Conservation (phyloP, 2,888 invertebrate genomes). For the Epirrhoe tristata region DNA sequence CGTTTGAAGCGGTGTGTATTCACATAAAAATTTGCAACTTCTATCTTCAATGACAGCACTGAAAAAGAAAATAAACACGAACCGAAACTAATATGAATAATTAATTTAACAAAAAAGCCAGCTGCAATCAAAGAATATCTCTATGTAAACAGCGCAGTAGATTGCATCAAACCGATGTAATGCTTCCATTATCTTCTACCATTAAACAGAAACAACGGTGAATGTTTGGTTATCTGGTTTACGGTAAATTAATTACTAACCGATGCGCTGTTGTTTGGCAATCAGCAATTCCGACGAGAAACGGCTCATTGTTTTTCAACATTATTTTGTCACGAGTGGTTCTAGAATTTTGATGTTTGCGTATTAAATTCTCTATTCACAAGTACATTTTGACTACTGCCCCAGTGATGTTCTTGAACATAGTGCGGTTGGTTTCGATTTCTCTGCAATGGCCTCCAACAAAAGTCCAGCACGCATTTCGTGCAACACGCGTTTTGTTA, state of each 20-base stretch:
- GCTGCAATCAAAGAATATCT: slow-evolving; percentile 31
- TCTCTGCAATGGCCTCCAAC: slow-evolving; percentile 76
- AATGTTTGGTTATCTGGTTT: slow-evolving; percentile 39
- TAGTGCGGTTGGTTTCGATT: slow-evolving; percentile 67
- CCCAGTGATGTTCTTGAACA: slow-evolving; percentile 40
- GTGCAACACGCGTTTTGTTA: slow-evolving; percentile 58
- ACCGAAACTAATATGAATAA: neutral
- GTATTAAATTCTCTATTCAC: slow-evolving; percentile 9
- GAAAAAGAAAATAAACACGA: neutral
- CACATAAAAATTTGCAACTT: neutral
- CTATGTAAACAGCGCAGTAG: slow-evolving; percentile 24
- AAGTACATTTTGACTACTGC: slow-evolving; percentile 31
- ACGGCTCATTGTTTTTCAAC: slow-evolving; percentile 15
- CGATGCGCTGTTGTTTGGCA: slow-evolving; percentile 37
- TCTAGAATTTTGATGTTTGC: neutral
- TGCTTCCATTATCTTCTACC: slow-evolving; percentile 38
- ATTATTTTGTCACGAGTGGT: neutral
- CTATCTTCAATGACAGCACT: neutral
- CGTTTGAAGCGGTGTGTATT: no score
- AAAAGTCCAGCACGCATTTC: slow-evolving; percentile 49
- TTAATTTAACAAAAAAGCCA: slow-evolving; percentile 13
- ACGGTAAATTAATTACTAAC: slow-evolving; percentile 45
- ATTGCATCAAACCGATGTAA: slow-evolving; percentile 33
- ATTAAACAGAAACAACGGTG: slow-evolving; percentile 34
- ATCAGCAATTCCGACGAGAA: slow-evolving; percentile 28